Evolutionary conservation across 2,797 vertebrate species (phyloP), one percentile per base, ranked within the genome.

Genomic region (Discoglossus pictus): DNA sequence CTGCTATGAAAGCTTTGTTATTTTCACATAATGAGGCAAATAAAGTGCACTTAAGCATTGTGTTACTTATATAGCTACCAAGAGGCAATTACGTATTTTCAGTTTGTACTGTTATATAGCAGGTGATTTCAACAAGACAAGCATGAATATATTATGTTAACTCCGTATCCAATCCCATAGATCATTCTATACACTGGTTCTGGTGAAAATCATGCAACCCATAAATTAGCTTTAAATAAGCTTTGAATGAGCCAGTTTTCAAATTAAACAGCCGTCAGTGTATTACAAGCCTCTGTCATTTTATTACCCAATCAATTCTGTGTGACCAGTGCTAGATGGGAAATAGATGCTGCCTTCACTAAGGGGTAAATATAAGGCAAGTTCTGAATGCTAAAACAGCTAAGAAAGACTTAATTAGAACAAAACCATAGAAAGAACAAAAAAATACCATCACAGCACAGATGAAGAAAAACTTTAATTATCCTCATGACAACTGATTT

Each of bases 271-370:
- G 80, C 82, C 68, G 79, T 87, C 87, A 82, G 73, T 92, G 92
- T 88, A 92, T 93, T 91, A 91, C 76, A 83, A 64, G 79, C 78
- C 83, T 82, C 86, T 92, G 90, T 92, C 90, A 89, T 90, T 95
- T 94, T 94, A 95, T 92, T 92, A 90, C 88, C 82, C 81, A 92
- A 95, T 95, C 92, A 93, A 93, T 93, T 92, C 80, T 81, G 75
- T 54, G 73, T 86, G 85, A 86, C 87, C 90, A 78, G 52, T 82
- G 84, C 88, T 84, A 82, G 82, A 86, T 75, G 67, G 79, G 79
- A 86, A 85, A 88, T 82, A 88, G 83, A 89, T 82, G 84, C 83
- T 81, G 84, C 89, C 88, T 87, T 87, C 86, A 89, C 89, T 85
- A 85, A 58, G 82, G 83, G 88, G 89, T 93, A 96, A 95, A 96